These are phyloP conservation scores for Leptobrachium leishanense DNA, from an alignment of 2,113 vertebrate genomes.

Conservation along the genomic window DNA sequence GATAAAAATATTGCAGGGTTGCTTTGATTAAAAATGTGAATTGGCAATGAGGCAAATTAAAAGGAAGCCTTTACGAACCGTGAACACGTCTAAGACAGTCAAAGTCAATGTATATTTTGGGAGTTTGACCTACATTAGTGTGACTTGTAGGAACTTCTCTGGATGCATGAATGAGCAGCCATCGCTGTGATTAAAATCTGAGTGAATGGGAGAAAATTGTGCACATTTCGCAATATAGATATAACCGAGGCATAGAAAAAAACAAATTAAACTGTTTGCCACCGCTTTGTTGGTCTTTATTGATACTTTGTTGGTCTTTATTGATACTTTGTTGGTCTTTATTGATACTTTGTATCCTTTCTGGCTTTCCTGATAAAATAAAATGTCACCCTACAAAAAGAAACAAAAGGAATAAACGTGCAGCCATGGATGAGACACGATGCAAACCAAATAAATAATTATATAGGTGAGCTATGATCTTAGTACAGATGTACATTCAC, in stretches of 20 bases:
- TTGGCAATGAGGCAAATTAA: neutral
- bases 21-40: neutral
- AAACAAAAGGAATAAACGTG: too few species aligned
- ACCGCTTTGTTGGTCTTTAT: neutral
- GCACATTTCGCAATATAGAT: neutral
- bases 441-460: too few species aligned
- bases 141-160: neutral
- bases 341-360: neutral
- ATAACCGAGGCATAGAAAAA: neutral
- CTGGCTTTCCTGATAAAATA: too few species aligned
- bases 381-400: too few species aligned
- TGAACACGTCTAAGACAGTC: neutral
- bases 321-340: neutral
- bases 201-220: neutral
- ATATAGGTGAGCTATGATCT: too few species aligned
- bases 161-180: neutral
- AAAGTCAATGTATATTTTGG: neutral
- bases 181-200: neutral
- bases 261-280: neutral
- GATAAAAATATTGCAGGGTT: too few species aligned
- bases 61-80: neutral
- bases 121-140: slow-evolving; percentile 6
- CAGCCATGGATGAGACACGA: too few species aligned
- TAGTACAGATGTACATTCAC: too few species aligned
- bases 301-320: neutral